A percentile compares a stretch with the other conserved stretches of the same genome.
Evolutionary conservation across 2,888 invertebrate genomes (phyloP).

Genomic region (Elaeidobius kamerunicus): DNA sequence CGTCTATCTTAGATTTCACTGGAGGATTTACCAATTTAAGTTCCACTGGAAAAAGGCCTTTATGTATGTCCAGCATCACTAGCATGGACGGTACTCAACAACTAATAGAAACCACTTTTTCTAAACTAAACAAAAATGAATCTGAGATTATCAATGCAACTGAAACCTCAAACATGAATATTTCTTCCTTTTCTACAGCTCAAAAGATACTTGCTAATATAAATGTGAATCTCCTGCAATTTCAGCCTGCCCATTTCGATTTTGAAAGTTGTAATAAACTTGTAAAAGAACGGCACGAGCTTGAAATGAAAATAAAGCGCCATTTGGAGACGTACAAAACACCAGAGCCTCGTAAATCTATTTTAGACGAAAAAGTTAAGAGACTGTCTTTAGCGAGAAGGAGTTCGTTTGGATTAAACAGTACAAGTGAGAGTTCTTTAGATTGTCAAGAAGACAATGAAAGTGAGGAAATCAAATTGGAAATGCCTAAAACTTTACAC

Average conservation of each 20-base stretch:
- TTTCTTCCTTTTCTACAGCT: not conserved
- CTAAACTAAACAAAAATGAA: not conserved
- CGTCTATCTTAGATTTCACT: not conserved
- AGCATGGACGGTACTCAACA: constrained; percentile 14
- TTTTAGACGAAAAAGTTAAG: not conserved
- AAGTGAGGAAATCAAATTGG: not conserved
- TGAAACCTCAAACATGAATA: not conserved
- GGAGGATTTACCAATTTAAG: constrained; percentile 4
- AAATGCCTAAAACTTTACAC: not conserved
- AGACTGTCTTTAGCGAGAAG: not conserved
- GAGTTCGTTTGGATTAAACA: not conserved
- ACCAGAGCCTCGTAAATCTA: not conserved
- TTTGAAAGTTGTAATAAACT: not conserved
- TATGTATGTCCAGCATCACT: constrained; percentile 6
- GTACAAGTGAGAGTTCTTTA: not conserved
- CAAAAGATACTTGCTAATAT: not conserved
- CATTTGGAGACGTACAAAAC: not conserved
- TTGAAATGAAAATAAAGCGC: not conserved
- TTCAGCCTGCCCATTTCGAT: not conserved
- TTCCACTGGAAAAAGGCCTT: not conserved
- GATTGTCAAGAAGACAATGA: not conserved
- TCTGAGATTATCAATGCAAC: not conserved
- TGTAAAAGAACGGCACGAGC: not conserved
- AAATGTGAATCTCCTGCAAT: not conserved
- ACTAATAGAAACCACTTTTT: constrained; percentile 1